Evolutionary conservation across 2,888 invertebrate genomes (phyloP).

Genomic region (Polietes domitor): DNA sequence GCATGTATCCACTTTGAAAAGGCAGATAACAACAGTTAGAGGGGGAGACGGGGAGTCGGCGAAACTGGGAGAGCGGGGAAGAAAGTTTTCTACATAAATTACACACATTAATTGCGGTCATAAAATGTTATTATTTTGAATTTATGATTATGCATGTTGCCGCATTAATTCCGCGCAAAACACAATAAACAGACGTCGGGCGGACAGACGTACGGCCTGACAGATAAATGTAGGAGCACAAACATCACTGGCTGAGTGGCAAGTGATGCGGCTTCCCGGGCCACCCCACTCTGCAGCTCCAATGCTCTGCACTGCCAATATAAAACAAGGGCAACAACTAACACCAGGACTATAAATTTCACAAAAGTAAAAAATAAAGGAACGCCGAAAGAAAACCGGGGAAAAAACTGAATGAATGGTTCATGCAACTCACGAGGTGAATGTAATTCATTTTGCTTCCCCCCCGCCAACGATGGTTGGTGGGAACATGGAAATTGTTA

Average conservation of each 20-base stretch:
- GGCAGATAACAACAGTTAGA: no score
- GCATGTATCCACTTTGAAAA: no score
- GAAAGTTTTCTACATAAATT: slow-evolving; percentile 65
- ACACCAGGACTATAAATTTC: slow-evolving; percentile 15
- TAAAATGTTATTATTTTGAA: slow-evolving; percentile 73
- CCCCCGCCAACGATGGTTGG: background rate
- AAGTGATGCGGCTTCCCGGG: slow-evolving; percentile 13
- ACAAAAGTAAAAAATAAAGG: slow-evolving; percentile 1
- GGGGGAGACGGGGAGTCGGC: no score
- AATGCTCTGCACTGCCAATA: no score
- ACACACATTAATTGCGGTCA: slow-evolving; percentile 72
- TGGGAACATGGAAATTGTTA: slow-evolving; percentile 19
- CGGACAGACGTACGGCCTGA: background rate
- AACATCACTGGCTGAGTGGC: background rate
- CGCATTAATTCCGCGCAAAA: slow-evolving; percentile 63
- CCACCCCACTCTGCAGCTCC: slow-evolving; percentile 26
- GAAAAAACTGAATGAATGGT: slow-evolving; percentile 26
- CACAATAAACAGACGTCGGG: background rate
- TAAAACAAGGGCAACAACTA: background rate
- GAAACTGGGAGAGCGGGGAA: background rate
- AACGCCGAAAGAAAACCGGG: slow-evolving; percentile 24
- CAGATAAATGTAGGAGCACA: background rate
- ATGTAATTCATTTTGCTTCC: background rate
- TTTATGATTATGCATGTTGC: slow-evolving; percentile 70
- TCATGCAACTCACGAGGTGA: background rate